Percentiles rank a stretch among this genome's conserved stretches.
These are phyloP conservation scores for Tenualosa ilisha DNA, from an alignment of 2,797 vertebrate genomes.

Conservation along the genomic window DNA sequence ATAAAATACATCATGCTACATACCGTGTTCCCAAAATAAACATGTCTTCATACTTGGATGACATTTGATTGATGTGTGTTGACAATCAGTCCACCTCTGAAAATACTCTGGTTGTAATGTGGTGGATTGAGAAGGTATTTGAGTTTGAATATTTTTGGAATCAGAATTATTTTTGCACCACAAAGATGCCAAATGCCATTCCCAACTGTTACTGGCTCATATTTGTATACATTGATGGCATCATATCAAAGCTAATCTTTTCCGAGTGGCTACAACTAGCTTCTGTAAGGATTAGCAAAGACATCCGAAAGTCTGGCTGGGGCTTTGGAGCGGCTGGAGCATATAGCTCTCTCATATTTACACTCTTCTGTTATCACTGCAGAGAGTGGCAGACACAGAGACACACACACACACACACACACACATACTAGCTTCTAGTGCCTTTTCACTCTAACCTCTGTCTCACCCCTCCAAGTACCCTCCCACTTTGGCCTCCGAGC, in stretches of 20 bases:
- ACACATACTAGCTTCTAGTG: background rate
- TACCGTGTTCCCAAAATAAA: background rate
- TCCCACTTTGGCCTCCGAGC: background rate
- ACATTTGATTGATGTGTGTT: no score
- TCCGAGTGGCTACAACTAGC: background rate
- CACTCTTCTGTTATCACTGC: background rate
- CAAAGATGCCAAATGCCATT: no score
- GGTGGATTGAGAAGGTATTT: no score
- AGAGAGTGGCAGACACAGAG: background rate
- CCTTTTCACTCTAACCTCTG: background rate
- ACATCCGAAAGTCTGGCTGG: no score
- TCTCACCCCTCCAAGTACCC: background rate
- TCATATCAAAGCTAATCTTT: background rate
- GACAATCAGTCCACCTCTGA: no score
- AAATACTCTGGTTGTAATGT: no score
- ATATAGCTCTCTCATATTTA: background rate
- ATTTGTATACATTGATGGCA: background rate
- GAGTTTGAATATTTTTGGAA: background rate
- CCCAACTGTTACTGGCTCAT: background rate
- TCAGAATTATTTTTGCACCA: background rate
- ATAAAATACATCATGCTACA: background rate
- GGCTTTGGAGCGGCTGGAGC: background rate
- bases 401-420: constrained; percentile 7
- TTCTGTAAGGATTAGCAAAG: background rate
- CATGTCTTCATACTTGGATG: background rate